Conservation (phyloP, 2,113 vertebrate genomes). For the Hippoglossus stenolepis region DNA sequence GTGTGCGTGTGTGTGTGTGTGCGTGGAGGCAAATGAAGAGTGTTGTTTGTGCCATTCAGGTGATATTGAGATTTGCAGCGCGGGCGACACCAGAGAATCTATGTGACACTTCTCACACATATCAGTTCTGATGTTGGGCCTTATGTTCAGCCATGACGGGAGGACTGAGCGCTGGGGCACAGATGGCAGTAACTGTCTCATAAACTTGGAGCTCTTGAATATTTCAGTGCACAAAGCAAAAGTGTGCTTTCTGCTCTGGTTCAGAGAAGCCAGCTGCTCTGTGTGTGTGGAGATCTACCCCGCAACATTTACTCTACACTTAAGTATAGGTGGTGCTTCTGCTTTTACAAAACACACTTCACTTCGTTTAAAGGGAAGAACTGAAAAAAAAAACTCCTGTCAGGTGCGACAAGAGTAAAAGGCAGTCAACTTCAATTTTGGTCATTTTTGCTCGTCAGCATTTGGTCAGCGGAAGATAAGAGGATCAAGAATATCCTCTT, state of each 20-base stretch:
- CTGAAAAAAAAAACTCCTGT: conserved; percentile 28
- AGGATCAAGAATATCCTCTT: conserved; percentile 66
- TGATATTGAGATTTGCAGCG: conserved; percentile 66
- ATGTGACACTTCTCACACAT: conserved; percentile 66
- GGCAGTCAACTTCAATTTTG: conserved; percentile 35
- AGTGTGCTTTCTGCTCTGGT: conserved; percentile 48
- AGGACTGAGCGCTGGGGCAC: conserved; percentile 64
- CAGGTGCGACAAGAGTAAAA: background rate
- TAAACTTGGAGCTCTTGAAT: conserved; percentile 69
- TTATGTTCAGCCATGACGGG: conserved; percentile 66
- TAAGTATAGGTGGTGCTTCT: background rate
- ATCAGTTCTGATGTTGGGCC: conserved; percentile 64
- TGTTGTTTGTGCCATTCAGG: conserved; percentile 62
- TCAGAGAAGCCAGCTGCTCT: conserved; percentile 56
- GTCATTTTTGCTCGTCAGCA: conserved; percentile 50
- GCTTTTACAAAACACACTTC: conserved; percentile 25
- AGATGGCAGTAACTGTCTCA: conserved; percentile 72
- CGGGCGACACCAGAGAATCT: conserved; percentile 44
- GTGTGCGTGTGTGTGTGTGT: background rate
- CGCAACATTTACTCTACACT: conserved; percentile 33
- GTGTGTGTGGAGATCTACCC: conserved; percentile 3
- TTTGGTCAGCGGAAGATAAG: conserved; percentile 53
- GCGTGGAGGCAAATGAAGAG: conserved; percentile 39
- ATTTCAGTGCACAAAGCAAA: conserved; percentile 67
- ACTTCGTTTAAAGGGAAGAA: conserved; percentile 9